These are phyloP conservation scores for Microplitis deprimator DNA, from an alignment of 2,888 invertebrate genomes.

Conservation along the genomic window DNA sequence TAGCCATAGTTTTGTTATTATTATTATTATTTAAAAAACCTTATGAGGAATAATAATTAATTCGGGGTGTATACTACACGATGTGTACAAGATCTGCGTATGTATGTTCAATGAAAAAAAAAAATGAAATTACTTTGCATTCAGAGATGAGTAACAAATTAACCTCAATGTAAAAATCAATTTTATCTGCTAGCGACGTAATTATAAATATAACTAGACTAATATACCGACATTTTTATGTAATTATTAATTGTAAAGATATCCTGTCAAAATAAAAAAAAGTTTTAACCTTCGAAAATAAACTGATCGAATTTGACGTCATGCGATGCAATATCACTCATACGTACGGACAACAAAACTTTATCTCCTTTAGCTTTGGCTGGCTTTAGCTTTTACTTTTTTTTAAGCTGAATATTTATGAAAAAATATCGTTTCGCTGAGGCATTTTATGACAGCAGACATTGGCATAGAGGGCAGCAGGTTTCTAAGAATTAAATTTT, in stretches of 20 bases:
- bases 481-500: no score
- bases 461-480: no score
- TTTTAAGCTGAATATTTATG: no score
- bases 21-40: not conserved
- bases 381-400: no score
- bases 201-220: not conserved
- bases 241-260: not conserved
- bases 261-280: not conserved
- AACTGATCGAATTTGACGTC: not conserved
- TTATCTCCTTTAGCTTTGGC: no score
- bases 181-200: not conserved
- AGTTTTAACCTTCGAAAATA: not conserved
- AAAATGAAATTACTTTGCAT: not conserved
- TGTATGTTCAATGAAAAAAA: not conserved
- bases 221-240: not conserved
- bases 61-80: not conserved
- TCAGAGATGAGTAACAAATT: not conserved
- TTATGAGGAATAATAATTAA: not conserved
- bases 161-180: not conserved
- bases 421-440: no score
- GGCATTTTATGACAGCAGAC: no score
- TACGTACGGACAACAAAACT: not conserved
- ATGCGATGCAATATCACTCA: not conserved
- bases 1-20: slow-evolving; percentile 61
- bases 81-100: slow-evolving; percentile 2